Conservation (phyloP, 2,113 vertebrate species). For the Callithrix jacchus region DNA sequence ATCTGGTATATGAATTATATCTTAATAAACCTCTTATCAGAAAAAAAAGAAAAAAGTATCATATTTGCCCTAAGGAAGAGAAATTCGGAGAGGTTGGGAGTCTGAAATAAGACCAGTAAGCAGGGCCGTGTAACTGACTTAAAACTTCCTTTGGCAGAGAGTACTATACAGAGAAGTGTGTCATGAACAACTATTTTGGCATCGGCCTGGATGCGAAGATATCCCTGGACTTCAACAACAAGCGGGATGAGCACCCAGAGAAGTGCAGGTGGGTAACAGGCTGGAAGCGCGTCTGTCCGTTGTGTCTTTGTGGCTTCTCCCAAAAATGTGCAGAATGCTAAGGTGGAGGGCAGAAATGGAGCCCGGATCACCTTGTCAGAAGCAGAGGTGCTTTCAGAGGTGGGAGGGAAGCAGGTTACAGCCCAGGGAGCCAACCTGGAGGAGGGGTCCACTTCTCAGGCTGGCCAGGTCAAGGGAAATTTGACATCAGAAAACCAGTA, state of each 20-base stretch:
- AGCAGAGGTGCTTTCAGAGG: accelerated
- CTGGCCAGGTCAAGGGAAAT: background rate
- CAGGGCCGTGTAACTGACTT: accelerated
- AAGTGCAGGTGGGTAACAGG: slow-evolving; percentile 89
- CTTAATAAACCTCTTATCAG: background rate
- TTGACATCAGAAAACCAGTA: background rate
- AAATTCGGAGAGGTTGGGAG: background rate
- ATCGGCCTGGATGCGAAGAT: slow-evolving; percentile 96
- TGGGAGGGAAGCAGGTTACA: background rate
- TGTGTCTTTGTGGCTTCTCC: accelerated
- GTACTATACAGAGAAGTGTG: slow-evolving; percentile 94
- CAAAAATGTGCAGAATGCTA: accelerated
- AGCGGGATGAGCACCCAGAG: slow-evolving; percentile 95
- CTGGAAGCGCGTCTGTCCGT: accelerated
- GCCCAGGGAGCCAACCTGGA: background rate
- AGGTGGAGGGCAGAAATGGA: background rate
- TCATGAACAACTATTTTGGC: slow-evolving; percentile 98
- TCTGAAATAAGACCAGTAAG: accelerated
- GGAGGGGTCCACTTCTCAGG: background rate
- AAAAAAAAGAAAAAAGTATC: background rate
- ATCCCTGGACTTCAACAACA: slow-evolving; percentile 97
- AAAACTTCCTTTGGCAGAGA: slow-evolving; percentile 81
- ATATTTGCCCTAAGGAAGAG: background rate
- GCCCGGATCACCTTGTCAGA: accelerated
- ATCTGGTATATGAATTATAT: background rate